These are phyloP conservation scores for Aphrophora alni DNA, from an alignment of 2,888 invertebrate species.

Conservation along the genomic window DNA sequence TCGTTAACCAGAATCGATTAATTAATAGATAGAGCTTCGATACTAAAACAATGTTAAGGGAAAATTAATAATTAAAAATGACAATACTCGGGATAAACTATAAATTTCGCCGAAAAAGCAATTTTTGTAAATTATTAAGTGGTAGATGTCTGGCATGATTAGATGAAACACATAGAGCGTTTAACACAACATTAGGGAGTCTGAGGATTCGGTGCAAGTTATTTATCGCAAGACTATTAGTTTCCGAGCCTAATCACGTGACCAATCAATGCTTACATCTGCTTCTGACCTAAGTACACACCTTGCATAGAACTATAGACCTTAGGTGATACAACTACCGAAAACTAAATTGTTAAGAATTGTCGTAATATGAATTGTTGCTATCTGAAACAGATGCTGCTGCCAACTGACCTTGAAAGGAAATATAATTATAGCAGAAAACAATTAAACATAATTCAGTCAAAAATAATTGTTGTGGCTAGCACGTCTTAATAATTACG, in stretches of 20 bases:
- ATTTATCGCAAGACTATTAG: background rate
- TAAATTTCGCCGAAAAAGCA: background rate
- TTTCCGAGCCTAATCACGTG: background rate
- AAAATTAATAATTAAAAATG: constrained; percentile 2
- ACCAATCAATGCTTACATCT: background rate
- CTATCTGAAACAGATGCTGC: too few relatives aligned
- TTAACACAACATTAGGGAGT: background rate
- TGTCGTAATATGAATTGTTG: too few relatives aligned
- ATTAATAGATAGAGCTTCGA: background rate
- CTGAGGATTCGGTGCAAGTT: background rate
- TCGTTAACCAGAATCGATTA: background rate
- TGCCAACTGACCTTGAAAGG: too few relatives aligned
- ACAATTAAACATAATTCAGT: too few relatives aligned
- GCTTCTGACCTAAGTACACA: background rate
- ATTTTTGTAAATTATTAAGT: background rate
- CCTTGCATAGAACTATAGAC: background rate
- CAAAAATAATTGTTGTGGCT: too few relatives aligned
- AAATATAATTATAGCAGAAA: too few relatives aligned
- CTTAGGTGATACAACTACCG: too few relatives aligned
- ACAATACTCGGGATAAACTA: background rate
- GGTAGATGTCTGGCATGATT: background rate
- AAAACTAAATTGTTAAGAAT: too few relatives aligned
- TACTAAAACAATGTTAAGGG: background rate
- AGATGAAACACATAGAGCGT: background rate
- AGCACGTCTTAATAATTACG: too few relatives aligned